Percentiles rank a stretch among this genome's conserved stretches.
Conservation (phyloP, 2,113 vertebrate genomes). For the Tachysurus fulvidraco region DNA sequence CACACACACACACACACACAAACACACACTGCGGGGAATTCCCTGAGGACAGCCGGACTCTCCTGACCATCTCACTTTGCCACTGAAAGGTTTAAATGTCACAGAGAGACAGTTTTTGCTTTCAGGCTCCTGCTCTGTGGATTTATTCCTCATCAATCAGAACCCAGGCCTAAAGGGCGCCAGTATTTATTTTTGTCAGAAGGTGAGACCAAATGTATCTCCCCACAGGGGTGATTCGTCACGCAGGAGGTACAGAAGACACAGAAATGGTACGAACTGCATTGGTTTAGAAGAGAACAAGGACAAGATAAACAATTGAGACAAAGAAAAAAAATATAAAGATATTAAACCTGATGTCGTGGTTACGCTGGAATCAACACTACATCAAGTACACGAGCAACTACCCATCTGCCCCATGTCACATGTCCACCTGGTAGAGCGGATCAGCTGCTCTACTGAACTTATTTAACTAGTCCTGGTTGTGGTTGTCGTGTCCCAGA, state of each 20-base stretch:
- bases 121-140: neutral
- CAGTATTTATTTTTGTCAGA: slow-evolving; percentile 11
- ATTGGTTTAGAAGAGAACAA: neutral
- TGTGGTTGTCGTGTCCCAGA: too few species aligned
- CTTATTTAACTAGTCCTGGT: too few species aligned
- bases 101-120: neutral
- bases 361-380: too few species aligned
- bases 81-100: slow-evolving; percentile 16
- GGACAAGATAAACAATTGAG: neutral
- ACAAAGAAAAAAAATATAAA: too few species aligned
- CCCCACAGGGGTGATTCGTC: neutral
- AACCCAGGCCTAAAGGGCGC: neutral
- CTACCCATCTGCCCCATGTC: too few species aligned
- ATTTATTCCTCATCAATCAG: neutral
- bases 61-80: neutral
- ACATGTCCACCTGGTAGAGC: too few species aligned
- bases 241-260: neutral
- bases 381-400: too few species aligned
- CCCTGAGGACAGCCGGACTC: neutral
- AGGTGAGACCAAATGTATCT: neutral
- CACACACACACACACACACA: slow-evolving; percentile 23
- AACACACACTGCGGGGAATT: slow-evolving; percentile 4
- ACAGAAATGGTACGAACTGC: neutral
- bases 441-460: too few species aligned
- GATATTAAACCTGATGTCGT: too few species aligned